These are phyloP conservation scores for Lysiphlebus fabarum DNA, from an alignment of 1,140 invertebrate genomes.

Conservation along the genomic window DNA sequence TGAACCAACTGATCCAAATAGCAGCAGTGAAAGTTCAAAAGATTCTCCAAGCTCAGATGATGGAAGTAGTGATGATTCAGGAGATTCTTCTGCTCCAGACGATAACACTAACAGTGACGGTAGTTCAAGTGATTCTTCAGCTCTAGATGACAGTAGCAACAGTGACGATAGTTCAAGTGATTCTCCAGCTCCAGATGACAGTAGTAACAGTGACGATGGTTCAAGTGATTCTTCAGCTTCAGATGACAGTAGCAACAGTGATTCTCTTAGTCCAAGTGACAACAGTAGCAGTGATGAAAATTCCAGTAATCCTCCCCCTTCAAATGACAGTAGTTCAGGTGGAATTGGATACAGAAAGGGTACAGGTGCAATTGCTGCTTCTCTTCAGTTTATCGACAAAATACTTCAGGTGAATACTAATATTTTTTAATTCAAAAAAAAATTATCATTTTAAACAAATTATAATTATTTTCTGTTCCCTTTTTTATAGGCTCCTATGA, in stretches of 20 bases:
- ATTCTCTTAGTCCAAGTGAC: neutral
- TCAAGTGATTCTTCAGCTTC: neutral
- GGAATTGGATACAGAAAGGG: neutral
- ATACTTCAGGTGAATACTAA: too few species aligned
- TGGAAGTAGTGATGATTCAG: neutral
- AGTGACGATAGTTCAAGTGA: too few species aligned
- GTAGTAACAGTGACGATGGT: neutral
- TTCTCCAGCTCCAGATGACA: neutral
- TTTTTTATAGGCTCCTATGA: too few species aligned
- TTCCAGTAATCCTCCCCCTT: neutral
- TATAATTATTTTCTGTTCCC: too few species aligned
- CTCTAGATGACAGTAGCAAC: neutral
- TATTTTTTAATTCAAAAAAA: too few species aligned
- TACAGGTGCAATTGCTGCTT: neutral
- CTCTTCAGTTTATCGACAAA: too few species aligned
- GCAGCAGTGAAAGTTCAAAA: neutral
- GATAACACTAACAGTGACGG: too few species aligned
- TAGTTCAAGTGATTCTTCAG: neutral
- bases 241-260: neutral
- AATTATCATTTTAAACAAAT: too few species aligned
- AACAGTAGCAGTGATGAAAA: too few species aligned
- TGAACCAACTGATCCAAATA: neutral
- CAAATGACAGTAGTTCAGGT: neutral
- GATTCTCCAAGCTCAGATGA: neutral
- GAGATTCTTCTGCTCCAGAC: too few species aligned